Base-by-base conservation (phyloP, 2,888 invertebrate species). In the Oligia fasciuncula region DNA sequence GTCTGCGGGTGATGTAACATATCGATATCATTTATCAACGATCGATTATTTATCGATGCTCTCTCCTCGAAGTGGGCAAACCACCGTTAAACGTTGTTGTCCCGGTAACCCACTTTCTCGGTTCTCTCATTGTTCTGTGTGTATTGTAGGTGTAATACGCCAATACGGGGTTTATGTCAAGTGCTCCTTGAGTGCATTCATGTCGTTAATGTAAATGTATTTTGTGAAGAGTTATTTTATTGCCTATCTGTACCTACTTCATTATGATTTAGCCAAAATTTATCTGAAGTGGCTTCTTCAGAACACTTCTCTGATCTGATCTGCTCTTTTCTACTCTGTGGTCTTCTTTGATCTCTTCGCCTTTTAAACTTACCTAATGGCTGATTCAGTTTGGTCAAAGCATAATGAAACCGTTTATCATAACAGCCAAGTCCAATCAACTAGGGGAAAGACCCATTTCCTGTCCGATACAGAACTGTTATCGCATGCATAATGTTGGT, bases 81-180 rank as follows among this genome's bases (percentile, higher is more conserved):
- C 71, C 73, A 83, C 89, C 85, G 87, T 90, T 89, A 89, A 77
- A 74, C 73, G 85, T 72, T 71, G 83, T 77, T 84, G 90, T 85
- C 82, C 89, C 80, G 85, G 74, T 91, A 88, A 90, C 92, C 92
- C 83, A 88, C 87, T 90, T 90, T 90, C 90, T 86, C 90, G 76
- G 77, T 80, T 80, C 72, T 84, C 81, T 77, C 79, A 88, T 89
- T 89, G 90, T 89, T 83, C 73, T 79, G 65, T 78, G 65, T 68
- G 75, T 81, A 77, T 79, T 78, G 77, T 68, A 63, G 73, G 73
- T 71, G 60, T 76, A 78, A 49, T 74, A 62, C 62, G 6, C 29
- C 62, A 62, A 62, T 29, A 63, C 65, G 60, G 78, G 62, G 49
- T 62, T 76, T 72, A 82, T 80, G 77, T 66, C 67, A 83, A 76